Percentiles rank a stretch among this genome's conserved stretches.
phyloP scores from a whole-genome alignment of 2,797 vertebrate species.

The Enteromius anoplus region DNA sequence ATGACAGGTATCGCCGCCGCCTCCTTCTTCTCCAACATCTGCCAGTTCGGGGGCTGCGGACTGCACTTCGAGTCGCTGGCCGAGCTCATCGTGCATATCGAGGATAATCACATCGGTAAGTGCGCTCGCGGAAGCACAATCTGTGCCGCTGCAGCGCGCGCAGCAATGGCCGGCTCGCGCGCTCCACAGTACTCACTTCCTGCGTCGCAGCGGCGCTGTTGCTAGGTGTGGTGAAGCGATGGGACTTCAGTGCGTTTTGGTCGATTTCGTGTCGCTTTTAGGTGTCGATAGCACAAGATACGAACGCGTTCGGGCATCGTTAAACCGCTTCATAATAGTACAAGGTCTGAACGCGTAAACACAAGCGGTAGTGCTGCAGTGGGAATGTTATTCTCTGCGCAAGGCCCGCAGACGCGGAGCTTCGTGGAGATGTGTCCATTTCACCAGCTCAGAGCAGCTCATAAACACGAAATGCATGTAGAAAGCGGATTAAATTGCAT shows the following conservation, averaged over 20 bases:
- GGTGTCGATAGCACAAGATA: neutral
- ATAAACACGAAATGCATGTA: slow-evolving; percentile 1
- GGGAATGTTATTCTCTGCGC: slow-evolving; percentile 20
- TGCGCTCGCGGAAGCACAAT: slow-evolving; percentile 56
- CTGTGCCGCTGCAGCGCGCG: slow-evolving; percentile 58
- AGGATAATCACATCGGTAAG: slow-evolving; percentile 96
- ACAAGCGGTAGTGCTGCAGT: neutral
- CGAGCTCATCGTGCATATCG: slow-evolving; percentile 97
- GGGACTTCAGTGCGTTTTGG: slow-evolving; percentile 45
- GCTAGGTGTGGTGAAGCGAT: slow-evolving; percentile 78
- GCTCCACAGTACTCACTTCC: slow-evolving; percentile 77
- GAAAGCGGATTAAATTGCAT: neutral
- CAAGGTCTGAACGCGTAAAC: neutral
- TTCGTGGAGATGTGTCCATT: neutral
- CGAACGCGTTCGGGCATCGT: neutral
- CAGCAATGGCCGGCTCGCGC: slow-evolving; percentile 69
- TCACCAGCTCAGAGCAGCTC: neutral
- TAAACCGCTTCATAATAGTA: neutral
- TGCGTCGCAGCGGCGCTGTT: slow-evolving; percentile 86
- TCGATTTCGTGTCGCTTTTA: neutral
- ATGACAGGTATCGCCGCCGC: slow-evolving; percentile 98
- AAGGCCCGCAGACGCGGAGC: slow-evolving; percentile 13
- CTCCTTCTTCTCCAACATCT: slow-evolving; percentile 97
- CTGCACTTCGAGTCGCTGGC: slow-evolving; percentile 91
- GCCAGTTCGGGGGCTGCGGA: slow-evolving; percentile 94